phyloP scores from a whole-genome alignment of 2,113 vertebrate species.

The Toxotes jaculatrix region DNA sequence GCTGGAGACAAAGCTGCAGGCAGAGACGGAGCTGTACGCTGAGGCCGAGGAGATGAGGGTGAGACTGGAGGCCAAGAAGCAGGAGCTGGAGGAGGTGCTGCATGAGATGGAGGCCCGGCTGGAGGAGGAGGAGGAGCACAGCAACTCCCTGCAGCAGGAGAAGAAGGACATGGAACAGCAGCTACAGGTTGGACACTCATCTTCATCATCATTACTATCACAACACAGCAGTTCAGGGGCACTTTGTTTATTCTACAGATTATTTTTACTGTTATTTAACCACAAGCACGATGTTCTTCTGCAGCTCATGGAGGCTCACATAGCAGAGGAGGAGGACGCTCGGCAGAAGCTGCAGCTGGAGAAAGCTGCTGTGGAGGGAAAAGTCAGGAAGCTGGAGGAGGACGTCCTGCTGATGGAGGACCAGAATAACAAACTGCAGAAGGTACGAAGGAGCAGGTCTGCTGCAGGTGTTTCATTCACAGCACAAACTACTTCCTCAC shows the following conservation, averaged over 20 bases:
- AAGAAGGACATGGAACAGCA: conserved; percentile 94
- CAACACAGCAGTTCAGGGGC: not conserved
- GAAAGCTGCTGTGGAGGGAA: conserved; percentile 90
- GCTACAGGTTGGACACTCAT: conserved; percentile 86
- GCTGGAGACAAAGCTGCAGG: conserved; percentile 91
- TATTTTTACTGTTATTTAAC: not conserved
- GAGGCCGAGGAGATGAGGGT: conserved; percentile 95
- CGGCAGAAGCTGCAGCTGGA: conserved; percentile 94
- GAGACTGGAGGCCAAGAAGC: conserved; percentile 92
- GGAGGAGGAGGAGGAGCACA: conserved; percentile 94
- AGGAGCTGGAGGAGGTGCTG: conserved; percentile 95
- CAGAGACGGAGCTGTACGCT: conserved; percentile 90
- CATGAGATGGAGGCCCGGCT: conserved; percentile 95
- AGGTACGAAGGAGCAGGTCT: conserved; percentile 78
- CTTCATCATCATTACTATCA: too few relatives aligned
- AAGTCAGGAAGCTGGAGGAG: conserved; percentile 95
- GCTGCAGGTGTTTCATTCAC: not conserved
- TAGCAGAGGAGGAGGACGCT: conserved; percentile 90
- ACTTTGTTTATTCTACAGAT: not conserved
- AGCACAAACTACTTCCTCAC: rapidly evolving
- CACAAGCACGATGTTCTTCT: not conserved
- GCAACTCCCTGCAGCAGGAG: conserved; percentile 88
- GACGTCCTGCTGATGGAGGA: conserved; percentile 93
- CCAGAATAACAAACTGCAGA: conserved; percentile 93
- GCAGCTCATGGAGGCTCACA: conserved; percentile 91